These are phyloP conservation scores for Adelphocoris suturalis DNA, from an alignment of 2,888 invertebrate species.

Conservation along the genomic window DNA sequence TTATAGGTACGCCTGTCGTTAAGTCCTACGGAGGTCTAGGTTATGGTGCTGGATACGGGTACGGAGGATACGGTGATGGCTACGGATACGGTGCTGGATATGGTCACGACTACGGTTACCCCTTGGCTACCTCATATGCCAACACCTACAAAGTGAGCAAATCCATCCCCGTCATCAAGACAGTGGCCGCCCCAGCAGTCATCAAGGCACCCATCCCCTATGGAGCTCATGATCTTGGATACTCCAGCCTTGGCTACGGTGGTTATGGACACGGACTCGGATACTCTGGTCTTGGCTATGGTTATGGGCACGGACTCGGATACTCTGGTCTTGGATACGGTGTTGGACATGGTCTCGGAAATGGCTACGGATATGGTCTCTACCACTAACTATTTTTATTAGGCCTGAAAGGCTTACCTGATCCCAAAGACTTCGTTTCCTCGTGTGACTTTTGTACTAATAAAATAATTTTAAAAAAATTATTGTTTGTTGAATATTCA, in stretches of 20 bases:
- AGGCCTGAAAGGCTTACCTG: neutral
- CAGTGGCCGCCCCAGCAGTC: slow-evolving; percentile 59
- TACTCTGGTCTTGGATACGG: slow-evolving; percentile 60
- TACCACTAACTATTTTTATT: neutral
- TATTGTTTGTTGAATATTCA: too few species aligned
- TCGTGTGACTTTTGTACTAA: slow-evolving; percentile 11
- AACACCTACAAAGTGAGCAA: slow-evolving; percentile 80
- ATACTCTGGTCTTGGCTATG: slow-evolving; percentile 62
- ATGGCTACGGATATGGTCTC: slow-evolving; percentile 25
- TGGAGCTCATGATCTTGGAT: slow-evolving; percentile 77
- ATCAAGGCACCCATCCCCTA: slow-evolving; percentile 59
- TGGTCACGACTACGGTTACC: slow-evolving; percentile 7
- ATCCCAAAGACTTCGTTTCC: slow-evolving; percentile 32
- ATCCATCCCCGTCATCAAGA: slow-evolving; percentile 62
- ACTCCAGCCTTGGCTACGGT: slow-evolving; percentile 58
- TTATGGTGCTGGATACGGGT: slow-evolving; percentile 70
- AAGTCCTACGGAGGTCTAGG: slow-evolving; percentile 74
- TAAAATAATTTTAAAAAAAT: neutral
- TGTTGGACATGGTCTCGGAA: neutral
- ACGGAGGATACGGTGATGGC: slow-evolving; percentile 71
- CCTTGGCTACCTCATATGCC: slow-evolving; percentile 82
- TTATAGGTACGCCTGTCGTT: slow-evolving; percentile 74
- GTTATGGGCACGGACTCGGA: slow-evolving; percentile 45
- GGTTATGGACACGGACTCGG: slow-evolving; percentile 57
- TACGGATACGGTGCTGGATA: slow-evolving; percentile 76